phyloP scores from a whole-genome alignment of 2,797 vertebrate species.

The Thaleichthys pacificus region DNA sequence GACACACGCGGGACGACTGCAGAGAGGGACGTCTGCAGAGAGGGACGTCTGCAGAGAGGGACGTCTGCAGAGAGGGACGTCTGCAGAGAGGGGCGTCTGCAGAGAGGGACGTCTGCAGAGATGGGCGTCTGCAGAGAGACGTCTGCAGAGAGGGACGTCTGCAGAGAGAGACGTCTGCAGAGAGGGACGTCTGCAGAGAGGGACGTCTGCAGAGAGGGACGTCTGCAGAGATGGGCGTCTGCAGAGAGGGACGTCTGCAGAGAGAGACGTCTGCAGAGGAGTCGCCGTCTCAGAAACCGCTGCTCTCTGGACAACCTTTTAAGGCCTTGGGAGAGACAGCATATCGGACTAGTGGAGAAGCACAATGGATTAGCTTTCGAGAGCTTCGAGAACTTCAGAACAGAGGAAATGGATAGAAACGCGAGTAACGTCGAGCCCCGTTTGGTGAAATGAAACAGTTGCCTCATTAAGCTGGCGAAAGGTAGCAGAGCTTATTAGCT shows the following conservation, averaged over 20 bases:
- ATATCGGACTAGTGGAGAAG: background rate
- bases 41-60: no score
- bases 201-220: no score
- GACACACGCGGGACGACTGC: background rate
- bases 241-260: no score
- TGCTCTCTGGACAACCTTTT: constrained; percentile 42
- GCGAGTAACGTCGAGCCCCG: background rate
- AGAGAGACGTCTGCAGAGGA: constrained; percentile 9
- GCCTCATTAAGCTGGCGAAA: constrained; percentile 37
- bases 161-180: constrained; percentile 5
- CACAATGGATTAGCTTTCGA: no score
- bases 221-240: no score
- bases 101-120: no score
- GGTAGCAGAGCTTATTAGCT: constrained; percentile 42
- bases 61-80: no score
- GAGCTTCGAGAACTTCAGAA: background rate
- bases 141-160: no score
- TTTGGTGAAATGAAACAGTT: background rate
- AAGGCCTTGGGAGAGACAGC: background rate
- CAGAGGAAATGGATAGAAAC: background rate
- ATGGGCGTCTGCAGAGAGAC: no score
- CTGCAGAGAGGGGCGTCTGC: no score
- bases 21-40: no score
- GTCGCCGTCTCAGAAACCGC: constrained; percentile 27
- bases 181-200: no score